A percentile compares a stretch with the other conserved stretches of the same genome.
Conservation (phyloP, 1,140 invertebrate species). For the Anagrus nilaparvatae region DNA sequence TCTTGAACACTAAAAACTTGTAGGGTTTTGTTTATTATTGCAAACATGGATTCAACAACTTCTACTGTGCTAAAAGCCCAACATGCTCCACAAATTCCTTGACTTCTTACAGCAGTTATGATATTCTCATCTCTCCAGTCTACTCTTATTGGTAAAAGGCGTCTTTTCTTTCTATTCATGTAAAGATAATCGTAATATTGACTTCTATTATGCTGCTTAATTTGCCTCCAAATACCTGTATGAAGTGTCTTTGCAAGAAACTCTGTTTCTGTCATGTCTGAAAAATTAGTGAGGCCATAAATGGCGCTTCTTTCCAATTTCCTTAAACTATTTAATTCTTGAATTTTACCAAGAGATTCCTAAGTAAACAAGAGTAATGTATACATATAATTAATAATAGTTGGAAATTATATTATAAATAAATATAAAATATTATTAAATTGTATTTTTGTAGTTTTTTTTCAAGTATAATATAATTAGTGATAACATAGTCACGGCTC, state of each 20-base stretch:
- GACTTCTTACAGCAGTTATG: slow-evolving; percentile 60
- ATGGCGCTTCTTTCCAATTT: slow-evolving; percentile 46
- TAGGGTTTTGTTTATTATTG: slow-evolving; percentile 54
- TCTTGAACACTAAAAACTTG: slow-evolving; percentile 65
- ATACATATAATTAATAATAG: too few relatives aligned
- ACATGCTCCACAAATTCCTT: slow-evolving; percentile 73
- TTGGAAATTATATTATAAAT: too few relatives aligned
- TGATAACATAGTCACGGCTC: too few relatives aligned
- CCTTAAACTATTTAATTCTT: slow-evolving; percentile 48
- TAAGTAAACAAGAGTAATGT: too few relatives aligned
- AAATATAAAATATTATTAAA: too few relatives aligned
- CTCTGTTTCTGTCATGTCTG: slow-evolving; percentile 63
- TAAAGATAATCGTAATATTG: slow-evolving; percentile 23
- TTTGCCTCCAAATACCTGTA: slow-evolving; percentile 23
- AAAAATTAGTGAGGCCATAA: slow-evolving; percentile 64
- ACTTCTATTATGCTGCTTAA: slow-evolving; percentile 25
- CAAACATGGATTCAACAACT: slow-evolving; percentile 67
- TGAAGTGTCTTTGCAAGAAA: slow-evolving; percentile 48
- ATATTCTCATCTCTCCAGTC: slow-evolving; percentile 58
- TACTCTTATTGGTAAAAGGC: slow-evolving; percentile 26
- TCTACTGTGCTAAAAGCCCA: slow-evolving; percentile 79
- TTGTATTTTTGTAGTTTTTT: too few relatives aligned
- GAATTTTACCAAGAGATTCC: slow-evolving; percentile 51
- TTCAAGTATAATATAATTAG: too few relatives aligned
- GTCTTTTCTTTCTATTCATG: slow-evolving; percentile 22